Conservation (phyloP, 2,888 invertebrate genomes). For the Rhingia rostrata region DNA sequence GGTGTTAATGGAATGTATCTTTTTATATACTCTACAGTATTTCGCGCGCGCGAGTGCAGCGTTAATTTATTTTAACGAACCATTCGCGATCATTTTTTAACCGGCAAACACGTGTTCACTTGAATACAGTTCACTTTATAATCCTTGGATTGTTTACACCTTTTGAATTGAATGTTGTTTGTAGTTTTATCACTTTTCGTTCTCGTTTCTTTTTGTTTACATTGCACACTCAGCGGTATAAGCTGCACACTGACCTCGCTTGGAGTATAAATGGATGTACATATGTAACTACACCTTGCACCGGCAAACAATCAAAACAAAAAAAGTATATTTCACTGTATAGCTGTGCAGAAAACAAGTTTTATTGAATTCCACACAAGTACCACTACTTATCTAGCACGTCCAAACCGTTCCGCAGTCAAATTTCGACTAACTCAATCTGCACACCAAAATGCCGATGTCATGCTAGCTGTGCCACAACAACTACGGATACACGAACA, state of each 20-base stretch:
- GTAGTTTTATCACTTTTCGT: conserved; percentile 5
- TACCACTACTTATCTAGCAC: conserved; percentile 1
- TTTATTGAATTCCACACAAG: conserved; percentile 1
- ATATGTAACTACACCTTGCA: not conserved
- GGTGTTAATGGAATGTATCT: not conserved
- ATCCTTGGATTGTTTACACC: conserved; percentile 38
- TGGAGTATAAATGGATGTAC: not conserved
- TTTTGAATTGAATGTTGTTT: not conserved
- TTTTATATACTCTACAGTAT: conserved; percentile 8
- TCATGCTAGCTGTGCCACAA: conserved; percentile 6
- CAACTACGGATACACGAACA: not conserved
- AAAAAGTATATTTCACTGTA: conserved; percentile 33
- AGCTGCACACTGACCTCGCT: conserved; percentile 22
- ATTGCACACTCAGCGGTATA: conserved; percentile 40
- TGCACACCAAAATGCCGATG: conserved; percentile 46
- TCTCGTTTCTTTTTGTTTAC: conserved; percentile 38
- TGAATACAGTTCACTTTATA: conserved; percentile 48
- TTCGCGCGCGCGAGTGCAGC: conserved; percentile 41
- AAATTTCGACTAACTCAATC: conserved; percentile 56
- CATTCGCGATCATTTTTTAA: conserved; percentile 21
- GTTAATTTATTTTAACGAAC: conserved; percentile 48
- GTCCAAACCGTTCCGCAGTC: conserved; percentile 61
- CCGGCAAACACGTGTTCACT: conserved; percentile 64
- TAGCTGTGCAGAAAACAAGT: conserved; percentile 21
- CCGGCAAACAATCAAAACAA: conserved; percentile 15